Evolutionary conservation across 2,888 invertebrate genomes (phyloP).

Genomic region (Heliconius aoede): DNA sequence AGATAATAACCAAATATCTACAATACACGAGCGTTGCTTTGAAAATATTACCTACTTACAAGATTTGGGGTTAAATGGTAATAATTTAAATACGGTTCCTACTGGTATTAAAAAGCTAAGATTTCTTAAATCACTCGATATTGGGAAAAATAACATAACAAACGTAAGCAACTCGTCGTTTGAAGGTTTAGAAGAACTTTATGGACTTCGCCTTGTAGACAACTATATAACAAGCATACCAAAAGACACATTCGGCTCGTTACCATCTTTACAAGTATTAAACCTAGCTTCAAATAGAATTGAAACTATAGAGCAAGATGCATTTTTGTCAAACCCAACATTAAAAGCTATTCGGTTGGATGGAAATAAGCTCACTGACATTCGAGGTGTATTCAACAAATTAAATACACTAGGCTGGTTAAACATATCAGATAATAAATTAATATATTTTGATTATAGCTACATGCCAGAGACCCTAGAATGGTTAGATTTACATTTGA

Average conservation of each 20-base stretch:
- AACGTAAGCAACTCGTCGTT: slow-evolving; percentile 89
- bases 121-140: slow-evolving; percentile 89
- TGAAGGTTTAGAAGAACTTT: slow-evolving; percentile 88
- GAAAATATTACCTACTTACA: slow-evolving; percentile 90
- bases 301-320: slow-evolving; percentile 88
- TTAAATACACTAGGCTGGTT: slow-evolving; percentile 90
- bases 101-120: slow-evolving; percentile 86
- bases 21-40: slow-evolving; percentile 87
- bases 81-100: slow-evolving; percentile 86
- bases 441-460: slow-evolving; percentile 91
- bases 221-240: slow-evolving; percentile 90
- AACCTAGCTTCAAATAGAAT: slow-evolving; percentile 92
- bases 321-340: slow-evolving; percentile 88
- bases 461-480: slow-evolving; percentile 89
- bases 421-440: slow-evolving; percentile 91
- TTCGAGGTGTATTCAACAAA: slow-evolving; percentile 89
- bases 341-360: slow-evolving; percentile 90
- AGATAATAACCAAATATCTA: slow-evolving; percentile 88
- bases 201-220: slow-evolving; percentile 90
- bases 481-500: slow-evolving; percentile 92
- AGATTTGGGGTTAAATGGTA: slow-evolving; percentile 90
- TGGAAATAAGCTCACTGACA: slow-evolving; percentile 89
- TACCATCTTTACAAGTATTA: slow-evolving; percentile 89
- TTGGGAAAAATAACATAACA: slow-evolving; percentile 91
- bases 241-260: slow-evolving; percentile 88